Evolutionary conservation across 92 coral and sea anemone genomes (phyloP), one percentile per base, ranked within the genome.

Genomic region (Epizoanthus rinbou): DNA sequence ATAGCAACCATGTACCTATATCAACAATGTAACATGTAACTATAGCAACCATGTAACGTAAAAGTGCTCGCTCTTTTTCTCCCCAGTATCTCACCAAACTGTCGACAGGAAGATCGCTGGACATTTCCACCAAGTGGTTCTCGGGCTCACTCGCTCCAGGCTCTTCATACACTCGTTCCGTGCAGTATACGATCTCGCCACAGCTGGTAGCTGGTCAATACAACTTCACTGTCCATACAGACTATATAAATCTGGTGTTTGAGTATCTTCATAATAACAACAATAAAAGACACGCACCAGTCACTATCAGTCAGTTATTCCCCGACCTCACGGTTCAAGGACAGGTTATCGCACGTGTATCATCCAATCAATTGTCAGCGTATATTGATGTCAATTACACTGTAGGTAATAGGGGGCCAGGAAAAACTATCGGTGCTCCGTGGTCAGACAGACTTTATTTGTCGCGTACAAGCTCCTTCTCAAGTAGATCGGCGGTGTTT

Each of bases 141-240:
- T 92, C 96, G 19, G 93, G 93, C 10, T 75, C 75, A 21, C 85
- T 92, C 14, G 85, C 87, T 60, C 90, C 94, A 64, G 81, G 80
- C 37, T 72, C 78, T 17, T 64, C 69, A 41, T 92, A 92, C 79
- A 50, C 88, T 11, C 69, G 94, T 37, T 62, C 86, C 11, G 57
- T 85, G 69, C 56, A 45, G 58, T 80, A 75, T 35, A 43, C 64
- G 47, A 84, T 92, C 39, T 79, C 90, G 6, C 82, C 96, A 6
- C 62, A 71, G 45, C 83, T 89, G 84, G 57, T 74, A 19, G 75
- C 89, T 28, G 96, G 92, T 11, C 62, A 56, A 35, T 92, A 92
- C 88, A 86, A 79, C 24, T 67, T 92, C 59, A 80, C 86, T 7
- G 94, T 92, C 5, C 75, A 62, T 43, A 90, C 96, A 35, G 96